These are phyloP conservation scores for Eupelmus urozonus DNA, from an alignment of 2,888 invertebrate genomes.

Conservation along the genomic window DNA sequence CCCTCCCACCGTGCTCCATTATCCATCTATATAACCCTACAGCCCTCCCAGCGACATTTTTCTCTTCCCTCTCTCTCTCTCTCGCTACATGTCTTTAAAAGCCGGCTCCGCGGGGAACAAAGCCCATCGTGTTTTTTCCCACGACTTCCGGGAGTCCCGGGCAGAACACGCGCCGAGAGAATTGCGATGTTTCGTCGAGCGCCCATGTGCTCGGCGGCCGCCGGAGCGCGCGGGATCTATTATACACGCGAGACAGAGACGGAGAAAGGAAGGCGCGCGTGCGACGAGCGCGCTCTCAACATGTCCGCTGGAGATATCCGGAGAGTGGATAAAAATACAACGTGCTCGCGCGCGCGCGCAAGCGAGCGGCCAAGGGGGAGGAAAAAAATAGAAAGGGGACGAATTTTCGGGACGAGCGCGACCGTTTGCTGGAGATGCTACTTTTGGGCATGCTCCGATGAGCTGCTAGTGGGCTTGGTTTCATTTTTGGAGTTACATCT, in stretches of 20 bases:
- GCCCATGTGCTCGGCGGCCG: conserved; percentile 21
- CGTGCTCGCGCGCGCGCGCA: neutral
- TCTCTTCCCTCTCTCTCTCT: neutral
- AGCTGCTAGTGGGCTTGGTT: conserved; percentile 9
- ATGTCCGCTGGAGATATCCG: conserved; percentile 62
- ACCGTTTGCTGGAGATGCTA: conserved; percentile 2
- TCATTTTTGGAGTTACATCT: conserved; percentile 26
- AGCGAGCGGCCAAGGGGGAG: neutral
- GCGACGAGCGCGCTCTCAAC: conserved; percentile 55
- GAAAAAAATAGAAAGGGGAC: conserved; percentile 49
- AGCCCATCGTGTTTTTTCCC: no score
- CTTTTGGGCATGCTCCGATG: conserved; percentile 29
- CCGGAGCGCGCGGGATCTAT: conserved; percentile 21
- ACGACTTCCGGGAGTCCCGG: no score
- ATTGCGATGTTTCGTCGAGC: neutral
- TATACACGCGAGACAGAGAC: conserved; percentile 31
- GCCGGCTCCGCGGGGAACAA: no score
- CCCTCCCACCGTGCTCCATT: neutral
- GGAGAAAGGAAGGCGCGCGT: conserved; percentile 12
- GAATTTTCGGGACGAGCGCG: neutral
- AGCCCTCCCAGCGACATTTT: conserved; percentile 46
- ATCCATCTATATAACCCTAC: conserved; percentile 1
- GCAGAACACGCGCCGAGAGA: neutral
- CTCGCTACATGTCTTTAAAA: conserved; percentile 36
- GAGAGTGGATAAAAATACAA: conserved; percentile 63